Percentiles rank a stretch among this genome's conserved stretches.
Conservation (phyloP, 2,888 invertebrate genomes). For the Pyrrhia umbra region DNA sequence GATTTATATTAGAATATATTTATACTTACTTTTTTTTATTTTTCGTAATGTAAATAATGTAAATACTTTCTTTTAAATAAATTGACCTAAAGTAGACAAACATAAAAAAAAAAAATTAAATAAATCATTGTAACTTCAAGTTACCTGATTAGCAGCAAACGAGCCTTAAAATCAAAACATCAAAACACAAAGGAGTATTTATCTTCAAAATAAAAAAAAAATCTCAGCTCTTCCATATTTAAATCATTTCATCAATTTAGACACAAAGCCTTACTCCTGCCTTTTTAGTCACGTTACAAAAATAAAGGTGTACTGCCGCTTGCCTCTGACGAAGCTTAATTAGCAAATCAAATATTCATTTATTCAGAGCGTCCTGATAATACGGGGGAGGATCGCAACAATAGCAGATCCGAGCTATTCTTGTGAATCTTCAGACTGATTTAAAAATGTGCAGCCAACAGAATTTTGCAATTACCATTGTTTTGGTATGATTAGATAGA, state of each 20-base stretch:
- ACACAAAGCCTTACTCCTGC: slow-evolving; percentile 45
- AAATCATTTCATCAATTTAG: slow-evolving; percentile 40
- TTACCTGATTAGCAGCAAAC: not conserved
- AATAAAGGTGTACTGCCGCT: slow-evolving; percentile 63
- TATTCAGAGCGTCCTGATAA: slow-evolving; percentile 78
- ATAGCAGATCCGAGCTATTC: slow-evolving; percentile 52
- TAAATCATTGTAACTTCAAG: no score
- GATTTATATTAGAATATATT: no score
- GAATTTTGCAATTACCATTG: slow-evolving; percentile 21
- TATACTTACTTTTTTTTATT: no score
- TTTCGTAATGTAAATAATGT: no score
- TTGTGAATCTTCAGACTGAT: slow-evolving; percentile 36
- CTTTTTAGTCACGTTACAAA: slow-evolving; percentile 53
- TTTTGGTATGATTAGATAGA: slow-evolving; percentile 26
- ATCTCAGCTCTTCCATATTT: slow-evolving; percentile 20
- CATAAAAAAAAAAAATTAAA: no score
- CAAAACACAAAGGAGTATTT: slow-evolving; percentile 11
- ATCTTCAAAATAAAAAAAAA: slow-evolving; percentile 11
- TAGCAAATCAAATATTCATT: slow-evolving; percentile 87
- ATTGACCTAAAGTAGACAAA: no score
- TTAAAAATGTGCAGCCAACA: slow-evolving; percentile 35
- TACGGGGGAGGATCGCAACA: slow-evolving; percentile 67
- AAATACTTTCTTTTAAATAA: no score
- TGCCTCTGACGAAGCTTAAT: slow-evolving; percentile 75
- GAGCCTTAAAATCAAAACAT: not conserved